Base-by-base conservation (phyloP, 2,113 vertebrate genomes). In the Dromiciops gliroides region DNA sequence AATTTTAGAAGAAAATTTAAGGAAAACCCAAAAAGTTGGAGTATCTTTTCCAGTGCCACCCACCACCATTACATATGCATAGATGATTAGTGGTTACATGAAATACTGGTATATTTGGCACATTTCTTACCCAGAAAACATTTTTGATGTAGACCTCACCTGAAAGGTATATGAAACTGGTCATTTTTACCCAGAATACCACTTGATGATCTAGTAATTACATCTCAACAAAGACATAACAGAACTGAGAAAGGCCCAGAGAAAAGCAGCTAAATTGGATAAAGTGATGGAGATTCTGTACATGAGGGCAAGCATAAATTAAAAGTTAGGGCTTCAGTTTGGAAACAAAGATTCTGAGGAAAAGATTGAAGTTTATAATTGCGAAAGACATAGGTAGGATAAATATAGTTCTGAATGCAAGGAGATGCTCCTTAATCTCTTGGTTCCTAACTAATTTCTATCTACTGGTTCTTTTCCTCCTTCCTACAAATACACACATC, bases 391-490 rank as follows among this genome's bases (percentile, higher is more conserved):
- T 51, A 26, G 49, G 90, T 37, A 95, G 44, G 53, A 8, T 48
- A 90, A 92, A 95, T 89, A 94, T 51, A 50, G 94, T 95, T 83
- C 92, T 93, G 93, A 93, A 91, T 25, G 60, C 51, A 95, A 92
- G 25, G 48, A 48, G n/a, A 96, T 75, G 94, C 49, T 95, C 88
- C 92, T 90, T 92, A 92, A 96, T 23, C 92, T 90, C 91, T 89
- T 96, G 92, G 94, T 49, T 94, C 95, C 91, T 92, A 96, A 67
- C 12, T 83, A 83, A 37, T 83, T 44, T 19, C n/a, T 83, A 83
- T 83, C 67, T 44, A 83, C 19, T 44, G 14, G 6, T 83, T 44
- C 19, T n/a, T 44, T 44, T 23, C 37, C n/a, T 44, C 19, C n/a
- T 83, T 5, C 37, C 19, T 44, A 44, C 7, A 83, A 83, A 83